Conservation (phyloP, 92 coral and sea anemone genomes). For the Plumapathes pennacea region DNA sequence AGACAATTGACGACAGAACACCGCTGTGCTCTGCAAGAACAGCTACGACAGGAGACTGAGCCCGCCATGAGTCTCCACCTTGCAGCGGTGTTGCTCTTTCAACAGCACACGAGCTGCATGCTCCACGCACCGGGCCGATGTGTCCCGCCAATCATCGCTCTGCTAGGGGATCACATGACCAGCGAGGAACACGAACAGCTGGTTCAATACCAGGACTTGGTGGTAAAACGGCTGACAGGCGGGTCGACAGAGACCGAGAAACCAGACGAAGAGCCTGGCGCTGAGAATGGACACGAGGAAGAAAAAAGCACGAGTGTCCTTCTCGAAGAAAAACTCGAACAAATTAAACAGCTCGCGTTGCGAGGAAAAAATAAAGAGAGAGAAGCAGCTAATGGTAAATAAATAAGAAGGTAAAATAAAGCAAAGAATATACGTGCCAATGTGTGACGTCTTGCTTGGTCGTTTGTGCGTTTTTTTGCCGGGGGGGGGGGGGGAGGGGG, state of each 20-base stretch:
- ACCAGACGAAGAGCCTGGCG: slow-evolving; percentile 7
- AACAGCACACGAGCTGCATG: slow-evolving; percentile 85
- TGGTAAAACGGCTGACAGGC: slow-evolving; percentile 78
- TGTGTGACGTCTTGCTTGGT: too few relatives aligned
- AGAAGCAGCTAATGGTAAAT: too few relatives aligned
- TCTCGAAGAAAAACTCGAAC: slow-evolving; percentile 83
- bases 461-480: too few relatives aligned
- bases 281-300: slow-evolving; percentile 30
- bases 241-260: slow-evolving; percentile 53
- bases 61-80: slow-evolving; percentile 98
- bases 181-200: slow-evolving; percentile 72
- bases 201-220: slow-evolving; percentile 82
- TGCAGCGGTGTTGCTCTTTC: slow-evolving; percentile 83
- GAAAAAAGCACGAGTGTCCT: slow-evolving; percentile 63
- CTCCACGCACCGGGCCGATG: slow-evolving; percentile 98
- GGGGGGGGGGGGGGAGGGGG: too few relatives aligned
- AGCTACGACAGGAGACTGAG: slow-evolving; percentile 86
- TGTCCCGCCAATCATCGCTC: slow-evolving; percentile 88
- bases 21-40: slow-evolving; percentile 85
- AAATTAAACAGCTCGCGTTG: slow-evolving; percentile 76
- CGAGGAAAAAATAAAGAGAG: slow-evolving; percentile 52
- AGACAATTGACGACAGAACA: slow-evolving; percentile 82
- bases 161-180: slow-evolving; percentile 58
- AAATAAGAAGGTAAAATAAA: too few relatives aligned
- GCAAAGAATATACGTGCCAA: too few relatives aligned